Conservation (phyloP, 2,888 invertebrate species). For the Oxyscelio sp. region DNA sequence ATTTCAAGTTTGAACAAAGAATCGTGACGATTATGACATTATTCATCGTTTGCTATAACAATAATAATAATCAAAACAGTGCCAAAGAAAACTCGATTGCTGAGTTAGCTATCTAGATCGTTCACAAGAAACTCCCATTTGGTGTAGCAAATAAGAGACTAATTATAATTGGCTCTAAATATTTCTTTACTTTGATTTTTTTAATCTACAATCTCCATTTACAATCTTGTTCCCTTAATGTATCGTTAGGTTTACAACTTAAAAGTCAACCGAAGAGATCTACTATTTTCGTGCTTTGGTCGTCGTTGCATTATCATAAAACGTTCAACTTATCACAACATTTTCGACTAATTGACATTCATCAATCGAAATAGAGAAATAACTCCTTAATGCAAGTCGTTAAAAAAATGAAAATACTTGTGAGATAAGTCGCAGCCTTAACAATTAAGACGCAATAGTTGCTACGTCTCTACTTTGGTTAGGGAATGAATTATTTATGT, state of each 20-base stretch:
- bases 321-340: background rate
- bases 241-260: conserved; percentile 54
- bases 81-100: no score
- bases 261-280: conserved; percentile 8
- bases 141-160: no score
- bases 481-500: conserved; percentile 52
- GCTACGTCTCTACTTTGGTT: background rate
- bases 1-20: conserved; percentile 67
- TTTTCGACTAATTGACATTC: background rate
- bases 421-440: background rate
- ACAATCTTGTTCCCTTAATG: no score
- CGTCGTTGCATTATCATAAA: conserved; percentile 16
- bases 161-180: no score
- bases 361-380: background rate
- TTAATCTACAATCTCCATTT: no score
- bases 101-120: no score
- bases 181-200: no score
- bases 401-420: no score
- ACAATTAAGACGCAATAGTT: conserved; percentile 10
- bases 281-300: background rate
- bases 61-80: conserved; percentile 49
- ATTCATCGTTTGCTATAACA: conserved; percentile 59
- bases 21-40: conserved; percentile 72
- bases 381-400: background rate
- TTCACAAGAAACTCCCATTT: no score